Evolutionary conservation across 2,797 vertebrate species (phyloP), one percentile per base, ranked within the genome.

Genomic region (Leptodactylus fallax): DNA sequence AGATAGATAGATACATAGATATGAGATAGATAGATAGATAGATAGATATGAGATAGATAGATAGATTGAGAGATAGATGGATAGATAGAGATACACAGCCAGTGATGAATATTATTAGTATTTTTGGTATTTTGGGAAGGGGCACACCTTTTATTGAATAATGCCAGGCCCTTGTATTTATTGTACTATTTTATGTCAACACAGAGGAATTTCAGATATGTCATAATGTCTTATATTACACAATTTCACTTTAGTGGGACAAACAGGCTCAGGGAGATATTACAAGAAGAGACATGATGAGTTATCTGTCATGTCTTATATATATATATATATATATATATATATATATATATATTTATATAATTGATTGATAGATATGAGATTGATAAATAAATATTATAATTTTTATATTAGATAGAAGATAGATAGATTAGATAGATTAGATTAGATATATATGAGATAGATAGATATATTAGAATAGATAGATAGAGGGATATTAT

Each of bases 1-100:
- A 76, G 69, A 72, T 71, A 71, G 67, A 72, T 49, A 72, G 45
- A 45, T 72, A 71, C 27, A 71, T 71, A 71, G 69, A 71, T 71
- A 71, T 45, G n/a, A 72, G 14, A 45, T 72, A 71, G 69, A 71
- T 71, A 71, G 69, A 71, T 71, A 71, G 25, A 71, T 71, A 71
- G 69, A 71, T 71, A 71, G 69, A 71, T 56, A 56, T 0, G 11
- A 13, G 55, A 56, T 25, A 69, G 65, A 69, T 69, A 69, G 23
- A 69, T 69, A 36, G 65, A 36, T 72, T 36, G 65, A 69, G 27
- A 69, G 65, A 36, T 69, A 69, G 65, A 69, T 69, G 27, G 65
- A 47, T 74, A 47, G 36, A 47, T 9, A 74, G 71, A 47, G 36
- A 47, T 9, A 74, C 36, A 47, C 13, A 13, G 1, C 16, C 56